A percentile compares a stretch with the other conserved stretches of the same genome.
These are phyloP conservation scores for Epinephelus awoara DNA, from an alignment of 2,797 vertebrate species.

Conservation along the genomic window DNA sequence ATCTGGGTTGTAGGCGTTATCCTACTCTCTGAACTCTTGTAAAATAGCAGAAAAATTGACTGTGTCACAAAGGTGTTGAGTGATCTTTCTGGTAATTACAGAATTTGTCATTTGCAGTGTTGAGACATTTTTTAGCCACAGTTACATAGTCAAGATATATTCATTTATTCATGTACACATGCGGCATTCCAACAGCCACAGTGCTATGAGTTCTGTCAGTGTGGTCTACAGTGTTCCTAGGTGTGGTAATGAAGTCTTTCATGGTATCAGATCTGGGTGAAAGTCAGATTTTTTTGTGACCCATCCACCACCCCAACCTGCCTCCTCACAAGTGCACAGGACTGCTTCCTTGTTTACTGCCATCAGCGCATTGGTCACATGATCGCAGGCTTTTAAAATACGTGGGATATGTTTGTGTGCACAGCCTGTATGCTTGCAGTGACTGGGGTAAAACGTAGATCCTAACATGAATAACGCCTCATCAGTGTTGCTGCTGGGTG, in stretches of 20 bases:
- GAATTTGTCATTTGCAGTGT: neutral
- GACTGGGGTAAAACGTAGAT: conserved; percentile 5
- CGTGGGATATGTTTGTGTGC: no score
- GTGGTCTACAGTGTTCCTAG: neutral
- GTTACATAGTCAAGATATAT: neutral
- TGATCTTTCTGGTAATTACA: neutral
- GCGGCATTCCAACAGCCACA: neutral
- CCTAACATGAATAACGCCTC: conserved; percentile 20
- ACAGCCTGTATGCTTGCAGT: neutral
- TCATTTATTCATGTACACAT: neutral
- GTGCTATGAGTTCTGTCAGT: neutral
- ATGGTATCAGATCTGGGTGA: neutral
- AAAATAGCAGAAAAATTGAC: no score
- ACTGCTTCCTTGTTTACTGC: no score
- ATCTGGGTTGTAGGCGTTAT: no score
- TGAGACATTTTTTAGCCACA: neutral
- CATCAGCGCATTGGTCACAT: no score
- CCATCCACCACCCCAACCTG: no score
- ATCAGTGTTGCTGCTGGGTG: conserved; percentile 27
- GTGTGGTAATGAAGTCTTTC: neutral
- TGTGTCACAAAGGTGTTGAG: no score
- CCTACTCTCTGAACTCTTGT: no score
- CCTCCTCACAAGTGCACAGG: no score
- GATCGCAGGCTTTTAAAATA: no score
- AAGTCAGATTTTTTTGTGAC: no score